A percentile compares a stretch with the other conserved stretches of the same genome.
phyloP scores from a whole-genome alignment of 2,113 vertebrate genomes.

The Scophthalmus maximus region DNA sequence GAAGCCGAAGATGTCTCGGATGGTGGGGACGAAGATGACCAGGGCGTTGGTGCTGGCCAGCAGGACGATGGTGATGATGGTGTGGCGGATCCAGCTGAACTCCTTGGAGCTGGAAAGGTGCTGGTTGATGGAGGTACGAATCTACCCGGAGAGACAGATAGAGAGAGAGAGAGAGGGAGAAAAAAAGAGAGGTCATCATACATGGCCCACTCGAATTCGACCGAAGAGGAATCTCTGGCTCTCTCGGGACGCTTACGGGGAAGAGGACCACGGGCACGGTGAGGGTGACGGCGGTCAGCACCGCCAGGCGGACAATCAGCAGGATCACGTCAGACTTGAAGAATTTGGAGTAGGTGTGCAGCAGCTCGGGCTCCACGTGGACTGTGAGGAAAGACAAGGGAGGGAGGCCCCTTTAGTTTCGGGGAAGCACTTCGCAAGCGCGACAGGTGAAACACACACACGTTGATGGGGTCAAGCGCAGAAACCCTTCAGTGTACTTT shows the following conservation, averaged over 20 bases:
- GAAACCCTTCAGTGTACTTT: too few species aligned
- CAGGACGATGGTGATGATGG: slow-evolving; percentile 86
- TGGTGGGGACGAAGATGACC: slow-evolving; percentile 95
- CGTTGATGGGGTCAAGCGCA: too few species aligned
- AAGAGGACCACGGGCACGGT: slow-evolving; percentile 98
- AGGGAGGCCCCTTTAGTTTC: neutral
- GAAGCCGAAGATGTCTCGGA: slow-evolving; percentile 96
- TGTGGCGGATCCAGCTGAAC: slow-evolving; percentile 93
- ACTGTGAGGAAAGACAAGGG: slow-evolving; percentile 66
- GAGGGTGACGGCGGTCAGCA: slow-evolving; percentile 93
- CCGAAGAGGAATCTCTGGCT: neutral
- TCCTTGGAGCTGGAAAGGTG: slow-evolving; percentile 87
- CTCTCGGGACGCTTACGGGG: slow-evolving; percentile 92
- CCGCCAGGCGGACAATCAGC: slow-evolving; percentile 93
- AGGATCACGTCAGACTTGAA: slow-evolving; percentile 87
- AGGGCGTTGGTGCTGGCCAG: slow-evolving; percentile 87
- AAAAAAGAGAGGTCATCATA: neutral
- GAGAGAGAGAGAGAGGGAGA: neutral
- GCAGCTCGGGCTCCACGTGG: slow-evolving; percentile 89
- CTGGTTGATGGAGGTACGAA: slow-evolving; percentile 93
- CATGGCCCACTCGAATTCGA: neutral
- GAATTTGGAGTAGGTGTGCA: slow-evolving; percentile 92
- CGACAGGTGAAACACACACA: too few species aligned
- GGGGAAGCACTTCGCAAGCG: neutral
- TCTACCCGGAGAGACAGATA: slow-evolving; percentile 76